Conservation (phyloP, 2,797 vertebrate species). For the Pangasius larnaudii region DNA sequence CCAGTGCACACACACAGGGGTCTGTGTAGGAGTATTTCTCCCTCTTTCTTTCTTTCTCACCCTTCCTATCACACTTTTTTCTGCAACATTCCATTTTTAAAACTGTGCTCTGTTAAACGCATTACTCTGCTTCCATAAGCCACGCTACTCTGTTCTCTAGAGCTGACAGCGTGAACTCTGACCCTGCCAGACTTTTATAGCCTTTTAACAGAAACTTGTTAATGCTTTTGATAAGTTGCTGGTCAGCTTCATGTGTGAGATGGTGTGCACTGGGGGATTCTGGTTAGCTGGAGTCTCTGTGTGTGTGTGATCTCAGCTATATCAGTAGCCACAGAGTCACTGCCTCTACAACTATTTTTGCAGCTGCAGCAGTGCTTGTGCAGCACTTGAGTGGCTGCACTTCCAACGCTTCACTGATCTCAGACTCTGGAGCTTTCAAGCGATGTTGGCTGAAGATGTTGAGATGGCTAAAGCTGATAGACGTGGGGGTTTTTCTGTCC, state of each 20-base stretch:
- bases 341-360: slow-evolving; percentile 57
- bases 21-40: slow-evolving; percentile 63
- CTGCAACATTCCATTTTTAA: slow-evolving; percentile 63
- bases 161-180: slow-evolving; percentile 54
- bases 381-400: slow-evolving; percentile 15
- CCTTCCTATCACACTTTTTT: slow-evolving; percentile 44
- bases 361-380: slow-evolving; percentile 42
- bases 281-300: slow-evolving; percentile 34
- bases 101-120: slow-evolving; percentile 59
- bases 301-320: slow-evolving; percentile 45
- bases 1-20: slow-evolving; percentile 52
- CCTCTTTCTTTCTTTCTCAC: slow-evolving; percentile 36
- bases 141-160: slow-evolving; percentile 49
- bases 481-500: slow-evolving; percentile 8
- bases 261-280: slow-evolving; percentile 44
- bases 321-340: slow-evolving; percentile 52
- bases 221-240: slow-evolving; percentile 60
- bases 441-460: slow-evolving; percentile 22
- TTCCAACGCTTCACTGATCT: slow-evolving; percentile 23
- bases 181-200: slow-evolving; percentile 59
- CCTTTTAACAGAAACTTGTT: slow-evolving; percentile 63
- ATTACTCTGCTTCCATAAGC: slow-evolving; percentile 59
- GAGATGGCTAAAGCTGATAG: slow-evolving; percentile 46
- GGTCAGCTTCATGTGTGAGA: slow-evolving; percentile 48
- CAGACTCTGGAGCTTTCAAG: slow-evolving; percentile 29